Conservation (phyloP, 2,797 vertebrate genomes). For the Chromis chromis region DNA sequence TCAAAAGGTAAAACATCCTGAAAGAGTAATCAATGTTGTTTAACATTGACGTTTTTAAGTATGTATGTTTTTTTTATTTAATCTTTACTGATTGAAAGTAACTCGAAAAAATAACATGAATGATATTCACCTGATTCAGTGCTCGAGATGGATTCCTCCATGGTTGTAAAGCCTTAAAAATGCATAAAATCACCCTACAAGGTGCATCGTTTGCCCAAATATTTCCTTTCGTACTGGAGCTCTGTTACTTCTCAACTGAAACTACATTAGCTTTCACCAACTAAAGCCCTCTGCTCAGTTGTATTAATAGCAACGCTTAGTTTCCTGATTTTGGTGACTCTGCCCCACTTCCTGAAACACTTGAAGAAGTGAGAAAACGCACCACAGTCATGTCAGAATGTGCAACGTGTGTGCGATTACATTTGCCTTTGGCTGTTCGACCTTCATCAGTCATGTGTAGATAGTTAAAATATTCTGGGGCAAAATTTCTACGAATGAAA, state of each 20-base stretch:
- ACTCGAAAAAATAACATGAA: neutral
- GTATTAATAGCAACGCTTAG: conserved; percentile 82
- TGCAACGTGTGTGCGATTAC: conserved; percentile 13
- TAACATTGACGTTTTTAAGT: neutral
- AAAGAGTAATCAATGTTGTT: neutral
- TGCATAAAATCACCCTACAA: conserved; percentile 44
- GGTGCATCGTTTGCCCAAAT: conserved; percentile 35
- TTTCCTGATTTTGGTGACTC: conserved; percentile 85
- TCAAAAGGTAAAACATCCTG: neutral
- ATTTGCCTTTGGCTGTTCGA: neutral
- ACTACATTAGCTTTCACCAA: conserved; percentile 54
- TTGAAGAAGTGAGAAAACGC: conserved; percentile 75
- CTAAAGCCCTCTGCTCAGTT: conserved; percentile 47
- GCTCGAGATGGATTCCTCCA: conserved; percentile 60
- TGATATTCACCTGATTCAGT: conserved; percentile 63
- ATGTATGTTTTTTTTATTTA: neutral
- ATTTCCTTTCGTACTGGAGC: neutral
- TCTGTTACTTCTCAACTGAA: conserved; percentile 28
- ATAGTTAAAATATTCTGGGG: neutral
- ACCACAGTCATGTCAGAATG: conserved; percentile 35
- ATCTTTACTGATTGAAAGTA: conserved; percentile 10
- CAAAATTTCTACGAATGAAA: neutral
- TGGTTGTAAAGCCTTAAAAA: conserved; percentile 43
- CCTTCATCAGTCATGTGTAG: neutral
- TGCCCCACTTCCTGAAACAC: conserved; percentile 86